A percentile compares a stretch with the other conserved stretches of the same genome.
Evolutionary conservation across 1,140 invertebrate genomes (phyloP).

Genomic region (Eriocheir sinensis): DNA sequence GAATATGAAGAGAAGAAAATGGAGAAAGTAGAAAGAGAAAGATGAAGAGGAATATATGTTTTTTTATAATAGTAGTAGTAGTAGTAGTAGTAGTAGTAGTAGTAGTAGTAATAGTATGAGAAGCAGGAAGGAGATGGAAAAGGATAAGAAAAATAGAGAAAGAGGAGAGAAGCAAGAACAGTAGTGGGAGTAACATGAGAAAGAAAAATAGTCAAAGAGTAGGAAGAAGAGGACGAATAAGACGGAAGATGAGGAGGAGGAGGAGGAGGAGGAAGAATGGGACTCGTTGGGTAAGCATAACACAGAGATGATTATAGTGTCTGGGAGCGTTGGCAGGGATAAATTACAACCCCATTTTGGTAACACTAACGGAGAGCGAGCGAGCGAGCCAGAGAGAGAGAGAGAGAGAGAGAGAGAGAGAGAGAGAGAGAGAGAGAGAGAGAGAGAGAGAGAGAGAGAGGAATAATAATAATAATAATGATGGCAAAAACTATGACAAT

Average conservation of each 20-base stretch:
- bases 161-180: not conserved
- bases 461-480: not conserved
- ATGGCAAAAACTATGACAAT: too few species aligned
- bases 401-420: not conserved
- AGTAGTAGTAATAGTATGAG: not conserved
- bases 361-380: constrained; percentile 14
- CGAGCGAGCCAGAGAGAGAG: not conserved
- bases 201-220: not conserved
- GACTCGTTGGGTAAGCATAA: not conserved
- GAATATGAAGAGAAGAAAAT: not conserved
- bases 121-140: not conserved
- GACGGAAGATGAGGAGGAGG: not conserved
- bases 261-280: not conserved
- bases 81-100: not conserved
- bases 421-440: not conserved
- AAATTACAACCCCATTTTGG: constrained; percentile 14
- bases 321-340: not conserved
- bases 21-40: not conserved
- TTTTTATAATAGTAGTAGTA: too few species aligned
- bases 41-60: too few species aligned
- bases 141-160: not conserved
- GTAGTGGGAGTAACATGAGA: not conserved
- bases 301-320: constrained; percentile 15
- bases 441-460: not conserved
- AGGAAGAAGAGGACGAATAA: not conserved